phyloP scores from a whole-genome alignment of 2,888 invertebrate genomes.

The Ametastegia equiseti region DNA sequence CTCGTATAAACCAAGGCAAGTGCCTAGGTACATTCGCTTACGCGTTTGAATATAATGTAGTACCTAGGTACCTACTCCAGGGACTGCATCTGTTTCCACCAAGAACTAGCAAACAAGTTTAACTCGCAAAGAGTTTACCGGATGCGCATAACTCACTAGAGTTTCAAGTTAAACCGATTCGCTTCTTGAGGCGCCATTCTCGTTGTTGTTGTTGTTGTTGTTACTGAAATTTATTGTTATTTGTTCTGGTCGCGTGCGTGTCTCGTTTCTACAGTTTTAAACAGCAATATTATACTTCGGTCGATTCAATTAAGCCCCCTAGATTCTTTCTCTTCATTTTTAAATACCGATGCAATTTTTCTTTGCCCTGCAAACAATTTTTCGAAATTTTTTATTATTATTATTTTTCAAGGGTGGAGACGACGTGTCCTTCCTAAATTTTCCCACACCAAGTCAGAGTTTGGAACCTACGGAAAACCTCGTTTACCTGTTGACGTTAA shows the following conservation, averaged over 20 bases:
- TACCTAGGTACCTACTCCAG: neutral
- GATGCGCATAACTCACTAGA: constrained; percentile 34
- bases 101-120: constrained; percentile 38
- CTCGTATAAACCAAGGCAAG: neutral
- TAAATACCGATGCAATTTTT: too few relatives aligned
- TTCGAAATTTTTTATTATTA: too few relatives aligned
- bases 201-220: constrained; percentile 16
- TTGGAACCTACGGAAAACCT: constrained; percentile 79
- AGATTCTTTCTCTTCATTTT: neutral
- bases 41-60: constrained; percentile 20
- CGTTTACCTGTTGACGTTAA: constrained; percentile 80
- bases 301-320: neutral
- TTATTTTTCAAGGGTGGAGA: constrained; percentile 57
- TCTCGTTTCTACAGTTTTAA: neutral
- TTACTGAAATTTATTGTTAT: constrained; percentile 25
- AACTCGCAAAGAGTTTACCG: constrained; percentile 35
- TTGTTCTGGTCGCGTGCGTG: constrained; percentile 20
- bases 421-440: constrained; percentile 59
- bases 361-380: too few relatives aligned
- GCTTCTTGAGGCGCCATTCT: neutral
- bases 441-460: constrained; percentile 55
- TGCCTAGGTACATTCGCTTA: neutral
- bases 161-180: constrained; percentile 40
- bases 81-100: constrained; percentile 24
- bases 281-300: neutral